Evolutionary conservation across 2,888 invertebrate species (phyloP), one percentile per base, ranked within the genome.

Genomic region (Eupithecia subfuscata): DNA sequence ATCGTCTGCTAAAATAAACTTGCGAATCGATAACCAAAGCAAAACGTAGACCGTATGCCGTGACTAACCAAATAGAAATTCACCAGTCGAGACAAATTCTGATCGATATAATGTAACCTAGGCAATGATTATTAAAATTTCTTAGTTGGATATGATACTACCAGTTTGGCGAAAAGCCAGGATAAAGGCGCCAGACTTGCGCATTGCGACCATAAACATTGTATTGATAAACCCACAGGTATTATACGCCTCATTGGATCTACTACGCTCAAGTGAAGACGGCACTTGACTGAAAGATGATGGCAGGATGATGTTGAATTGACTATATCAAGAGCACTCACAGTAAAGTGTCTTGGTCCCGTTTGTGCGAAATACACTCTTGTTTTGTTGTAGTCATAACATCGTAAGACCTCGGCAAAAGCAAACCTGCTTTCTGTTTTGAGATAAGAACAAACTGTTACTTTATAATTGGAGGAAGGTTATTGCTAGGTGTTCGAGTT

Each of bases 191-290:
- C 75, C 78, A 77, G 88, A 87, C 90, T 89, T 91, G 91, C 91
- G 91, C 91, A 91, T 86, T 91, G 90, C 88, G 89, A 83, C 86
- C 85, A 85, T 88, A 87, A 88, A 89, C 87, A 87, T 72, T 78
- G 81, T 85, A 85, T 86, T 82, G 86, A 84, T 80, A 84, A 68
- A 82, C 65, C 76, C 67, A 77, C 79, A 80, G 79, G 78, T 75
- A 73, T 70, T 52, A 71, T 67, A 70, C 45, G 37, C 48, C 56
- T 68, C 48, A 68, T 70, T 25, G 34, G 52, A 72, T 63, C 60
- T 60, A 71, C 43, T 30, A 22, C 22, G 18, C 34, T 67, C 45
- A 71, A 65, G 65, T 43, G 48, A 48, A 40, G 14, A 30, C 14
- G 25, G 14, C 25, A 67, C 67, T 67, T 37, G 43, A 68, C 22